These are phyloP conservation scores for Pogonognathellus flavescens DNA, from an alignment of 1,140 invertebrate species.

Conservation along the genomic window DNA sequence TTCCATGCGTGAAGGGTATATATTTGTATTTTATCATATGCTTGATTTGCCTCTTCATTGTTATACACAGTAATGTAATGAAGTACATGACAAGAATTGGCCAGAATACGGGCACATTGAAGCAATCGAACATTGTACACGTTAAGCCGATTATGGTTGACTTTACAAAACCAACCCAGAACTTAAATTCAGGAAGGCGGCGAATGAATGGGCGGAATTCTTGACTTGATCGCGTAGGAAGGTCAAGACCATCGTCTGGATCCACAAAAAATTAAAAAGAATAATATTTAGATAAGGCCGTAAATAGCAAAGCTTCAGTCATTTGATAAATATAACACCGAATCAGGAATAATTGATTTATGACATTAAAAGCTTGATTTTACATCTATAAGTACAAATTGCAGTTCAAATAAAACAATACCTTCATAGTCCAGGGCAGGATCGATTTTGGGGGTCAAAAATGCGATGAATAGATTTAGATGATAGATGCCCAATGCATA, in stretches of 20 bases:
- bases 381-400: too few relatives aligned
- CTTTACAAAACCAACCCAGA: conserved; percentile 98
- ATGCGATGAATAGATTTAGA: conserved; percentile 99
- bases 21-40: conserved; percentile 99
- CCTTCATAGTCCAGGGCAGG: conserved; percentile 94
- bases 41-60: conserved; percentile 99
- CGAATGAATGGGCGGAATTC: conserved; percentile 99
- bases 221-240: conserved; percentile 95
- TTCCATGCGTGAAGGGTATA: conserved; percentile 97
- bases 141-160: conserved; percentile 91
- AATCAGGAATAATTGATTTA: too few relatives aligned
- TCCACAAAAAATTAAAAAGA: conserved; percentile 57
- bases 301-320: too few relatives aligned
- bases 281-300: too few relatives aligned
- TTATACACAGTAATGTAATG: conserved; percentile 97
- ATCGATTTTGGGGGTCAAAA: conserved; percentile 99
- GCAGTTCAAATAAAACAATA: conserved; percentile 71
- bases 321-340: too few relatives aligned
- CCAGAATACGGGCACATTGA: conserved; percentile 99
- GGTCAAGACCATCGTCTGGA: conserved; percentile 88
- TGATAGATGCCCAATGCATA: conserved; percentile 99
- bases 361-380: too few relatives aligned
- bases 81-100: conserved; percentile 99
- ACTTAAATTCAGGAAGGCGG: conserved; percentile 98
- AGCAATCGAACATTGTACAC: conserved; percentile 97